Base-by-base conservation (phyloP, 2,113 vertebrate genomes). In the Galbula dea region DNA sequence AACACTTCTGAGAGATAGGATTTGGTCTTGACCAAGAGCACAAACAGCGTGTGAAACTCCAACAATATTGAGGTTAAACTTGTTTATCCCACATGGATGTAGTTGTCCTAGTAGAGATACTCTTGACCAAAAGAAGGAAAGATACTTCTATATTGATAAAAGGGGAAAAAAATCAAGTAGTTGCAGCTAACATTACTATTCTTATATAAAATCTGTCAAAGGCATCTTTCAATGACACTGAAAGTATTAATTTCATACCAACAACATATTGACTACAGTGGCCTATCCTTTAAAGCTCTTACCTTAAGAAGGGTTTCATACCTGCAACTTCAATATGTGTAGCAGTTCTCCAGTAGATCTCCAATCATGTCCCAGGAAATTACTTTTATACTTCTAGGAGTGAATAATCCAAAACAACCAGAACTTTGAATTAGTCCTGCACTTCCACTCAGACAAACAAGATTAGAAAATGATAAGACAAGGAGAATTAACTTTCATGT, bases 11-110 rank as follows among this genome's bases (percentile, higher is more conserved):
- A 87, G n/a, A 45, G 10, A 24, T 5, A 26, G 6, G 11, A 6
- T 13, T 63, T 20, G 3, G 4, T 61, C 52, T 67, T 79, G 58
- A 26, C 27, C 24, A 34, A 19, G 49, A 39, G 8, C 30, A 30
- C 7, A 26, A 52, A 3, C 15, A 46, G 52, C 9, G 20, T 82
- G 21, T 29, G 63, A 34, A 63, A 0, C 14, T 89, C 36, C 41
- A 36, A 17, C 24, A 29, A 3, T 37, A 4, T 17, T 1, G 5
- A 66, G 10, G 26, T 86, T 45, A 80, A 80, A 65, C 12, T 52
- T 8, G 3, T 76, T 72, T 63, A 29, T 12, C 7, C 5, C 3
- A 1, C 21, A 59, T 1, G 6, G 16, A 23, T 26, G 43, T 6
- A 86, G 20, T 39, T 57, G 39, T 39, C 21, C 11, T 32, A 9